Conservation (phyloP, 2,888 invertebrate species). For the Cheilosia vernalis region DNA sequence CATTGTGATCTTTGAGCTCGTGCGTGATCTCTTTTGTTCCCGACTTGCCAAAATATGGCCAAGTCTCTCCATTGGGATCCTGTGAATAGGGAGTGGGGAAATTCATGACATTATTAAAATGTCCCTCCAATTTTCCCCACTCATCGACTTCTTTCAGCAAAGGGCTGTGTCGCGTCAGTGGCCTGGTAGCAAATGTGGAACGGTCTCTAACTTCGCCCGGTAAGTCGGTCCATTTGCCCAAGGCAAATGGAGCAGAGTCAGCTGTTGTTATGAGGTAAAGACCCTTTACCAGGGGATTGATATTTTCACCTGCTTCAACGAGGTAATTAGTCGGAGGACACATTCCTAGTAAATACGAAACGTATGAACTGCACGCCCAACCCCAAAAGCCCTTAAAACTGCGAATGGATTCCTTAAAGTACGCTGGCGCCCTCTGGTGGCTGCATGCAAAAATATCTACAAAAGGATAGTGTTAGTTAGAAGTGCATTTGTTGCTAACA, state of each 20-base stretch:
- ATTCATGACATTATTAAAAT: slow-evolving; percentile 80
- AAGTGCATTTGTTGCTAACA: background rate
- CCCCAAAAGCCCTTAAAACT: slow-evolving; percentile 87
- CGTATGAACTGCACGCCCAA: slow-evolving; percentile 86
- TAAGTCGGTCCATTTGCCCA: slow-evolving; percentile 85
- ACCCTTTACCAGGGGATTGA: slow-evolving; percentile 82
- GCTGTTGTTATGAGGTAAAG: slow-evolving; percentile 86
- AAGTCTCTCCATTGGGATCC: slow-evolving; percentile 79
- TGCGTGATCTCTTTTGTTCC: slow-evolving; percentile 56
- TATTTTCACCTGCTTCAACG: slow-evolving; percentile 84
- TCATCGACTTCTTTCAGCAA: slow-evolving; percentile 80
- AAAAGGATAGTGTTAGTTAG: slow-evolving; percentile 25
- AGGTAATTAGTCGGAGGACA: slow-evolving; percentile 85
- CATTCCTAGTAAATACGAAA: slow-evolving; percentile 85
- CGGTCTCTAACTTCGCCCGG: slow-evolving; percentile 66
- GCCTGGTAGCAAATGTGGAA: background rate
- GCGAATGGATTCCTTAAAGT: slow-evolving; percentile 87
- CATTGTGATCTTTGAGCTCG: slow-evolving; percentile 19
- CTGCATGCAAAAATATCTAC: slow-evolving; percentile 86
- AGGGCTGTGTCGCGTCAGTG: slow-evolving; percentile 76
- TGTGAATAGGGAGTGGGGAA: slow-evolving; percentile 77
- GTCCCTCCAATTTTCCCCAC: slow-evolving; percentile 81
- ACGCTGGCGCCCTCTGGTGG: slow-evolving; percentile 86
- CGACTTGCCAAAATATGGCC: slow-evolving; percentile 80
- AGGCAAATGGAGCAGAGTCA: slow-evolving; percentile 85